Evolutionary conservation across 2,888 invertebrate species (phyloP).

Genomic region (Heliconius erato): DNA sequence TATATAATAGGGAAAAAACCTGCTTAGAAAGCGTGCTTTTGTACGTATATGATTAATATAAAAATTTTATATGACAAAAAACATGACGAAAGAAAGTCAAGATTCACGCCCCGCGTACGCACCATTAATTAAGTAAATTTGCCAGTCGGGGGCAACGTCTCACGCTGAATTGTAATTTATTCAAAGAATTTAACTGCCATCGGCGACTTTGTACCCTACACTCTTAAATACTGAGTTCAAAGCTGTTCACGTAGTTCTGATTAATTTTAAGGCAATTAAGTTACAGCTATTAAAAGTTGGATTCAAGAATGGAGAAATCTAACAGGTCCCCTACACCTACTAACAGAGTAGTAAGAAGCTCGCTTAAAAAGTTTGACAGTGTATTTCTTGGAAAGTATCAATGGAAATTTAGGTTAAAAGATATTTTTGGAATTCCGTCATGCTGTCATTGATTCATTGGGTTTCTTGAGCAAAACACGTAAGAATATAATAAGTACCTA

Average conservation of each 20-base stretch:
- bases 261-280: conserved; percentile 36
- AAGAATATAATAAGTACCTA: no score
- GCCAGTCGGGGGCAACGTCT: conserved; percentile 40
- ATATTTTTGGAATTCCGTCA: background rate
- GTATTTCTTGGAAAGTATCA: background rate
- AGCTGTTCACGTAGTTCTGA: background rate
- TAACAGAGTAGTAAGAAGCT: background rate
- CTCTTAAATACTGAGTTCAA: conserved; percentile 16
- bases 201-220: conserved; percentile 29
- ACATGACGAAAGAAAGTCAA: conserved; percentile 28
- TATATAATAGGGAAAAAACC: background rate
- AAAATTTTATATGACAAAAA: conserved; percentile 14
- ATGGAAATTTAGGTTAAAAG: background rate
- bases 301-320: conserved; percentile 31
- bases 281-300: conserved; percentile 7
- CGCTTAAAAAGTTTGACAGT: background rate
- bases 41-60: conserved; percentile 2
- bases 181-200: conserved; percentile 27
- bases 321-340: conserved; percentile 26
- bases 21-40: conserved; percentile 17
- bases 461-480: background rate
- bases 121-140: conserved; percentile 42
- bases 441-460: background rate
- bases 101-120: conserved; percentile 22
- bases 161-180: conserved; percentile 41